Percentiles rank a stretch among this genome's conserved stretches.
Evolutionary conservation across 2,113 vertebrate species (phyloP).

Genomic region (Coracopsis vasa): DNA sequence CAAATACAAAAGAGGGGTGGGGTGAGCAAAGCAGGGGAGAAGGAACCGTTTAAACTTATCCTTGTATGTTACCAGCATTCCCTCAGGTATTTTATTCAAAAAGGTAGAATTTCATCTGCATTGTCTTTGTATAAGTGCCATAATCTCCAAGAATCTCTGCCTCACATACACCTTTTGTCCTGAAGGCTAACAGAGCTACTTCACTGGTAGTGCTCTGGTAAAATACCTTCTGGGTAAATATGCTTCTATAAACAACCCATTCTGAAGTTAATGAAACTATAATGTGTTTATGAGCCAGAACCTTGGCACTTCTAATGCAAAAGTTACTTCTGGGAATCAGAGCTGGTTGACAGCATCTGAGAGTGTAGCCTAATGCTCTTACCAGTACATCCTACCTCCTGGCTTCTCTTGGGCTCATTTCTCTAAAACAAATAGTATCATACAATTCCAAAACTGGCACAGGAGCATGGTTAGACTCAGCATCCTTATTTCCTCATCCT

Average conservation of each 20-base stretch:
- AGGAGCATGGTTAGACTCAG: background rate
- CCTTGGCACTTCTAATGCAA: background rate
- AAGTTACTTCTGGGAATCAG: background rate
- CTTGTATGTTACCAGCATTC: background rate
- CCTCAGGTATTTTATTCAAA: background rate
- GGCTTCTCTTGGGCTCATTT: background rate
- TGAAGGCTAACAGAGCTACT: constrained; percentile 1
- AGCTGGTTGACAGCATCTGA: background rate
- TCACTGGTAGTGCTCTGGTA: background rate
- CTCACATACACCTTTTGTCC: background rate
- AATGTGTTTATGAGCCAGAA: background rate
- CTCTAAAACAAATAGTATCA: background rate
- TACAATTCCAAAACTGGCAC: background rate
- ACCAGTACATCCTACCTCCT: background rate
- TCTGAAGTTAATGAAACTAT: background rate
- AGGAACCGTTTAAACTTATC: constrained; percentile 4
- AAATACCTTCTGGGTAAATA: background rate
- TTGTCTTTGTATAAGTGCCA: background rate
- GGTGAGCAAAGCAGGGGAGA: background rate
- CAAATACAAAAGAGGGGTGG: background rate
- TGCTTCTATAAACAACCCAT: background rate
- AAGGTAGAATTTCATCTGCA: background rate
- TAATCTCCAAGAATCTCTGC: constrained; percentile 8
- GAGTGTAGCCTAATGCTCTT: background rate
- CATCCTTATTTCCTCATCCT: background rate